phyloP scores from a whole-genome alignment of 1,140 invertebrate genomes.

The Pemphigus obesinymphae region DNA sequence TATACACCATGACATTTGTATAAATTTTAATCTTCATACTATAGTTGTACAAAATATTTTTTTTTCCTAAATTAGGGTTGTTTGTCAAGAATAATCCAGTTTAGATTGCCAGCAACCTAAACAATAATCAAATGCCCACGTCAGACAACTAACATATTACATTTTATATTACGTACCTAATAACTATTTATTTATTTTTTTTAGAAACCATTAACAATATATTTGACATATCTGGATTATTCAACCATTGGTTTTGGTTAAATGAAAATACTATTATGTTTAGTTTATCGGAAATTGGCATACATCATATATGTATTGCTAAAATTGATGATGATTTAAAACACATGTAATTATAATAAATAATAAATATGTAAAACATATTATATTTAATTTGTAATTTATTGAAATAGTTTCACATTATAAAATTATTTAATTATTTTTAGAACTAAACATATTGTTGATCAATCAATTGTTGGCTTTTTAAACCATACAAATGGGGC shows the following conservation, averaged over 20 bases:
- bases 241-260: constrained; percentile 32
- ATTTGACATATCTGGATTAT: not conserved
- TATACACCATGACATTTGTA: too few relatives aligned
- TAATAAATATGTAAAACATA: too few relatives aligned
- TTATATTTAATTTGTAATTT: too few relatives aligned
- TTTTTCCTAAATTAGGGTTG: too few relatives aligned
- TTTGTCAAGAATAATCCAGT: too few relatives aligned
- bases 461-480: not conserved
- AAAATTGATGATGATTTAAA: not conserved
- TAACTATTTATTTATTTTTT: not conserved
- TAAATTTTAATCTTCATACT: too few relatives aligned
- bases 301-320: constrained; percentile 5
- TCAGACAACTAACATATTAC: too few relatives aligned
- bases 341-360: not conserved
- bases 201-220: not conserved
- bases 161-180: too few relatives aligned
- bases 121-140: too few relatives aligned
- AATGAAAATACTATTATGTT: constrained; percentile 10
- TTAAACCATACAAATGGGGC: not conserved
- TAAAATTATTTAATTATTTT: not conserved
- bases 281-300: constrained; percentile 3
- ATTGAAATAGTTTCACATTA: not conserved
- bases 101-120: too few relatives aligned
- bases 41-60: too few relatives aligned
- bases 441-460: constrained; percentile 2